Evolutionary conservation across 2,888 invertebrate species (phyloP).

Genomic region (Euplagia quadripunctaria): DNA sequence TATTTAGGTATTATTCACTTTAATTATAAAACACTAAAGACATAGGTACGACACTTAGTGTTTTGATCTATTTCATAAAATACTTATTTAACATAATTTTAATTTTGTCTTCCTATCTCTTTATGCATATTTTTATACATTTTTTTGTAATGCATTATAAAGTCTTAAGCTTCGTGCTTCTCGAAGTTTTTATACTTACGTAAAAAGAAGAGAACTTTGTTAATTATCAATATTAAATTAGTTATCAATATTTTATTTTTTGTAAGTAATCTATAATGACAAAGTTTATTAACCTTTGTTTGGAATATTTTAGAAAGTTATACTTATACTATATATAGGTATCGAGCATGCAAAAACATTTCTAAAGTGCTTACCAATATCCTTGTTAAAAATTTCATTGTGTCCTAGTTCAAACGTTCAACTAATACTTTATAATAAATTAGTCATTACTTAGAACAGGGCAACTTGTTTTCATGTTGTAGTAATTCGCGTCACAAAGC

Average conservation of each 20-base stretch:
- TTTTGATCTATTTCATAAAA: not conserved
- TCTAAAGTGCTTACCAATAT: conserved; percentile 59
- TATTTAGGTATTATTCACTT: not conserved
- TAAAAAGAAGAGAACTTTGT: not conserved
- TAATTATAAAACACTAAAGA: not conserved
- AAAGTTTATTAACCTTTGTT: not conserved
- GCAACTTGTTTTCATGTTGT: conserved; percentile 25
- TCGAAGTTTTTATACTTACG: not conserved
- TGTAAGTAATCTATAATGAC: not conserved
- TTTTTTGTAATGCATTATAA: not conserved
- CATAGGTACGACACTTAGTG: not conserved
- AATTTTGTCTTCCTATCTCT: not conserved
- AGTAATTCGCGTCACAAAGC: conserved; percentile 22
- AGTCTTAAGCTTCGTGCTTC: not conserved
- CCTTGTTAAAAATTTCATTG: conserved; percentile 67
- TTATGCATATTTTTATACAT: not conserved
- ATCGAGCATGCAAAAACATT: not conserved
- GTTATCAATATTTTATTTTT: not conserved
- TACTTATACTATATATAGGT: too few species aligned
- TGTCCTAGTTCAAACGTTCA: conserved; percentile 55
- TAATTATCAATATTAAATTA: too few species aligned
- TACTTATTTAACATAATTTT: not conserved
- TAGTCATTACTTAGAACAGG: conserved; percentile 39
- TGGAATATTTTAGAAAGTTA: conserved; percentile 7
- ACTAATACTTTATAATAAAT: conserved; percentile 38